Base-by-base conservation (phyloP, 2,113 vertebrate species). In the Amphiprion percula region DNA sequence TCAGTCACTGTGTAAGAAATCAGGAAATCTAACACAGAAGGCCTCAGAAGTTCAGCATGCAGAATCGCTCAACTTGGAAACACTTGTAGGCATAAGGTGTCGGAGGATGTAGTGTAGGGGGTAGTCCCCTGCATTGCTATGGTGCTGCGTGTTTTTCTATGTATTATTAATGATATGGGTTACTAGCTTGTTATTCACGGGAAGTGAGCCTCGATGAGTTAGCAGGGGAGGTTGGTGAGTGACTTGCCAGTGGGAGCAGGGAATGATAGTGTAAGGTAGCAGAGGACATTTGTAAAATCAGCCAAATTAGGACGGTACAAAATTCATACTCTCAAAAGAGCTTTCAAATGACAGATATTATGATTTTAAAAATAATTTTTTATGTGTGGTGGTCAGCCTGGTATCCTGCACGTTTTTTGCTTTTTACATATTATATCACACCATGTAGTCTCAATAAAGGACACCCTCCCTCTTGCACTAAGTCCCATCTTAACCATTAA, bases 1-100 rank as follows among this genome's bases (percentile, higher is more conserved):
- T 47, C 52, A 66, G 79, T 74, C 60, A 61, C 33, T 59, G 62
- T 50, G 59, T 71, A 70, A 88, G 90, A 86, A 89, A 89, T 93
- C 80, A 85, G 53, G 52, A 76, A 49, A 60, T 86, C 76, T 77
- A 79, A 75, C 77, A 84, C 63, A 24, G 37, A 79, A 30, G 33
- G 79, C 74, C 55, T 69, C 33, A 65, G 66, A 85, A 76, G 72
- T 74, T 85, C 64, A 17, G 60, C 60, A 71, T 70, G 79, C 63
- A 63, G 74, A 80, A 83, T 82, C 37, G 33, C 62, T 68, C 59
- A 76, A 62, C 69, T 79, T 61, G 24, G 46, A 72, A 19, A 62
- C 44, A 65, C 64, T 83, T 67, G 58, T 71, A 49, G 39, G n/a
- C 24, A 19, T n/a, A 44, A 19, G 39, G 23, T 33, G 39, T 1